These are phyloP conservation scores for Microplitis demolitor DNA, from an alignment of 1,140 invertebrate species.

Conservation along the genomic window DNA sequence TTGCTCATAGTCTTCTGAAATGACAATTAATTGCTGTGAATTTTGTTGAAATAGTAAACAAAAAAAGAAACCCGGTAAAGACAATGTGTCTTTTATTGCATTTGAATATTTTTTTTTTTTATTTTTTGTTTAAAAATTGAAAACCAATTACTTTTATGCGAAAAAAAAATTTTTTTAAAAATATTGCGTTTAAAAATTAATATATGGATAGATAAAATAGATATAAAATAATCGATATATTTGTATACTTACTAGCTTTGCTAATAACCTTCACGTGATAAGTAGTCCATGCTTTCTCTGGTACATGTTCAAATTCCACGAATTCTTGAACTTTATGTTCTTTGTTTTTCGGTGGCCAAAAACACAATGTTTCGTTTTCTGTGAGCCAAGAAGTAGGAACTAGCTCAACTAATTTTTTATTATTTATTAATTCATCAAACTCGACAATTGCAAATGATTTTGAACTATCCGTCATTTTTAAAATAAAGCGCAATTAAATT, in stretches of 20 bases:
- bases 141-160: too few species aligned
- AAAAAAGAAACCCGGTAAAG: too few species aligned
- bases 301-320: background rate
- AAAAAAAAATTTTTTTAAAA: too few species aligned
- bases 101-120: too few species aligned
- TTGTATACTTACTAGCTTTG: background rate
- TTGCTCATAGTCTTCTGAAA: background rate
- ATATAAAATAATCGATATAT: background rate
- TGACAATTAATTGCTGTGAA: background rate
- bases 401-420: background rate
- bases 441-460: background rate
- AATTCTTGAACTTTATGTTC: background rate
- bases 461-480: background rate
- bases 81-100: too few species aligned
- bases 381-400: background rate
- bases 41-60: too few species aligned
- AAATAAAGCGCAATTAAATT: too few species aligned
- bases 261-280: background rate
- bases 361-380: background rate
- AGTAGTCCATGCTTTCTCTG: background rate
- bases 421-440: background rate
- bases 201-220: background rate
- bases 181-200: background rate
- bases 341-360: background rate
- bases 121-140: too few species aligned